phyloP scores from a whole-genome alignment of 2,797 vertebrate species.

The Cyprinella venusta region DNA sequence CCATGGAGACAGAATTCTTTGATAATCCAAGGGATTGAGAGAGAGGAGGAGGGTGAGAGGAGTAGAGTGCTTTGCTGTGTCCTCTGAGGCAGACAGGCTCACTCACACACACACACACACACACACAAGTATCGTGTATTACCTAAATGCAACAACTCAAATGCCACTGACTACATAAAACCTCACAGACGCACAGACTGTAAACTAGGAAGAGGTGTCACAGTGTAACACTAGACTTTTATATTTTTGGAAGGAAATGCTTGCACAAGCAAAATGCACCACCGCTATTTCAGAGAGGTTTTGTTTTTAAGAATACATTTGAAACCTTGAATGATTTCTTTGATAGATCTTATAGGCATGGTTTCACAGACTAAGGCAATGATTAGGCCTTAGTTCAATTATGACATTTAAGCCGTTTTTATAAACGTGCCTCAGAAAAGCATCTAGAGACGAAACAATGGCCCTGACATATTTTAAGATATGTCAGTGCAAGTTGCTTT shows the following conservation, averaged over 20 bases:
- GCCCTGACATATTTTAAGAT: too few relatives aligned
- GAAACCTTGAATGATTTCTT: neutral
- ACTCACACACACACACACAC: neutral
- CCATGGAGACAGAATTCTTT: constrained; percentile 77
- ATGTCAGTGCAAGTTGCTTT: too few relatives aligned
- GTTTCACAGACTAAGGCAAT: too few relatives aligned
- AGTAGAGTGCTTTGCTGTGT: constrained; percentile 58
- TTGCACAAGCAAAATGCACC: neutral
- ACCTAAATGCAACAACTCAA: constrained; percentile 23
- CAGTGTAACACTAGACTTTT: neutral
- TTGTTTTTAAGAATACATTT: neutral
- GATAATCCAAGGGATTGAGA: constrained; percentile 77
- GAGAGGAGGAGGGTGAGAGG: constrained; percentile 66
- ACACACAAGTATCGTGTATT: neutral
- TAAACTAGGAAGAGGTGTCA: neutral
- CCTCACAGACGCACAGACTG: constrained; percentile 28
- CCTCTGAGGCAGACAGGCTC: constrained; percentile 3
- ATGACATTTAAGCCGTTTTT: too few relatives aligned
- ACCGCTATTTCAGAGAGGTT: neutral
- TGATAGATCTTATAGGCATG: neutral
- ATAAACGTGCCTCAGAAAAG: too few relatives aligned
- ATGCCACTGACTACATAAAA: constrained; percentile 1
- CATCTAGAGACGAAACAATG: too few relatives aligned
- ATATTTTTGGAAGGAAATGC: neutral
- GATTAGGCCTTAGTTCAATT: too few relatives aligned